These are phyloP conservation scores for Homarus americanus DNA, from an alignment of 1,140 invertebrate species.

Conservation along the genomic window DNA sequence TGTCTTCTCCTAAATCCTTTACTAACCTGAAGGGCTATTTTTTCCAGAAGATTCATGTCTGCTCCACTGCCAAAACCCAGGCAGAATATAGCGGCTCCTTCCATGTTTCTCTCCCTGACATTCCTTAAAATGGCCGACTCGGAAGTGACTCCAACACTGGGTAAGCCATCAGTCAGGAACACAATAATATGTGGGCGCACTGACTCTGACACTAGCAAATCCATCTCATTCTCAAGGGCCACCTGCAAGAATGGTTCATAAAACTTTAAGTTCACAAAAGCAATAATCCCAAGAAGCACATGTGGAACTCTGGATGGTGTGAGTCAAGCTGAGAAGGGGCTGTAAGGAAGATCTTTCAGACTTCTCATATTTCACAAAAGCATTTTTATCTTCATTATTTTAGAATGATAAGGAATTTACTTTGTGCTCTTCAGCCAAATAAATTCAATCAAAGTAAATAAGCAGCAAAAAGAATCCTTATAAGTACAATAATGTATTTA, in stretches of 20 bases:
- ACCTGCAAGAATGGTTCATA: slow-evolving; percentile 73
- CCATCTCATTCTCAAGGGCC: slow-evolving; percentile 76
- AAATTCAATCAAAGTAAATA: neutral
- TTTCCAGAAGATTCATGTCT: slow-evolving; percentile 81
- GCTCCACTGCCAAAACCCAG: slow-evolving; percentile 86
- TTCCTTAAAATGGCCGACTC: slow-evolving; percentile 80
- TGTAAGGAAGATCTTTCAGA: neutral
- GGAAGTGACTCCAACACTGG: slow-evolving; percentile 82
- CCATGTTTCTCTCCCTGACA: slow-evolving; percentile 74
- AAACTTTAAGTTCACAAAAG: neutral
- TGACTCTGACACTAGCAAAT: slow-evolving; percentile 32
- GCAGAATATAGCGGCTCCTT: slow-evolving; percentile 81
- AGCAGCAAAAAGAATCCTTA: too few relatives aligned
- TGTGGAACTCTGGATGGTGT: neutral
- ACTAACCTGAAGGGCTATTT: slow-evolving; percentile 59
- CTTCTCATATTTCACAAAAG: neutral
- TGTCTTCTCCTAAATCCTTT: too few relatives aligned
- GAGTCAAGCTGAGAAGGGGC: neutral
- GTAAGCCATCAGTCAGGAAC: slow-evolving; percentile 87
- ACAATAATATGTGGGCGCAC: slow-evolving; percentile 79
- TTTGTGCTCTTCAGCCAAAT: neutral
- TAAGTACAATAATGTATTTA: neutral
- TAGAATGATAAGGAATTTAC: too few relatives aligned
- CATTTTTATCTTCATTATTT: too few relatives aligned
- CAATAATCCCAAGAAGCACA: neutral